A percentile compares a stretch with the other conserved stretches of the same genome.
These are phyloP conservation scores for Pachypanchax playfairii DNA, from an alignment of 2,113 vertebrate genomes.

Conservation along the genomic window DNA sequence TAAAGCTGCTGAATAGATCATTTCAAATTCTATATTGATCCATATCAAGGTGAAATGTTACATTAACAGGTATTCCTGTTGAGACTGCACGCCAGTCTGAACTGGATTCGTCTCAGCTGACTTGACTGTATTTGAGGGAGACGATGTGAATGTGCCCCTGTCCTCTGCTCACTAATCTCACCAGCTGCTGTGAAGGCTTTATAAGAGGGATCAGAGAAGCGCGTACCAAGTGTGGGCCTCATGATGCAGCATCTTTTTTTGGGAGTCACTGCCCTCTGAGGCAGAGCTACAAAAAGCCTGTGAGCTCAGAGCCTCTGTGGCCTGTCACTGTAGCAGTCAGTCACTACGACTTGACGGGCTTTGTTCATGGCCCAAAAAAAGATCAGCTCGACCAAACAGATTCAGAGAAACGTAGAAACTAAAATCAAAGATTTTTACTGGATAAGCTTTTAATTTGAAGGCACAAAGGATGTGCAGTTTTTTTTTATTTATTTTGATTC, in stretches of 20 bases:
- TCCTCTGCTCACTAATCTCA: constrained; percentile 80
- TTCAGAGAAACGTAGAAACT: constrained; percentile 15
- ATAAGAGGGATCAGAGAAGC: constrained; percentile 82
- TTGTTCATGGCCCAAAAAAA: constrained; percentile 86
- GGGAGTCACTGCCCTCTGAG: constrained; percentile 88
- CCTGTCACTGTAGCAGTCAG: constrained; percentile 74
- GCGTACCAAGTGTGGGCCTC: constrained; percentile 82
- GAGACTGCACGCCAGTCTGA: constrained; percentile 30
- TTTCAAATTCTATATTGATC: background rate
- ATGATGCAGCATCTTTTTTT: constrained; percentile 94
- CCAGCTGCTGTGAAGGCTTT: constrained; percentile 83
- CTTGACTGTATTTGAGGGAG: constrained; percentile 12
- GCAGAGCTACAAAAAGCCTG: constrained; percentile 91
- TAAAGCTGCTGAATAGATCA: constrained; percentile 2
- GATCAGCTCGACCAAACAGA: constrained; percentile 58
- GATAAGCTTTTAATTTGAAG: too few relatives aligned
- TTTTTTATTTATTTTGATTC: too few relatives aligned
- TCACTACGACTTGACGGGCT: constrained; percentile 63
- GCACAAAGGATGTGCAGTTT: too few relatives aligned
- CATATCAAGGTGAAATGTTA: background rate
- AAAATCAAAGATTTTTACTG: too few relatives aligned
- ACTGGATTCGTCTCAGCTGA: constrained; percentile 23
- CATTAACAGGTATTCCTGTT: constrained; percentile 12
- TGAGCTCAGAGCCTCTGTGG: constrained; percentile 84
- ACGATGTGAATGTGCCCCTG: constrained; percentile 21